Conservation (phyloP, 2,113 vertebrate species). For the Catharus fuscescens region DNA sequence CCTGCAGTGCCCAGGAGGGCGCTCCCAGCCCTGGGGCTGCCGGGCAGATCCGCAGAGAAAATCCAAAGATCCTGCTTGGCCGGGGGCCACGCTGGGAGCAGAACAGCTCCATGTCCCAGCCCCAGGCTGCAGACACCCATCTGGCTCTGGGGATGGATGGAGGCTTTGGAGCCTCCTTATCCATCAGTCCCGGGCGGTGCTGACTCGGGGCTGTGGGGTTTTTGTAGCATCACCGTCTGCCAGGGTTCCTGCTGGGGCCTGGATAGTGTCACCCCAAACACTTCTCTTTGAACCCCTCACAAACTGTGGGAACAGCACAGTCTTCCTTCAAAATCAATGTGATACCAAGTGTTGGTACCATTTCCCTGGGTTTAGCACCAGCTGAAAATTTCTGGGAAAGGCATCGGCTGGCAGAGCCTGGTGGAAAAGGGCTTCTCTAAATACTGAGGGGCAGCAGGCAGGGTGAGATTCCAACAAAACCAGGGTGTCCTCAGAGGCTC, state of each 20-base stretch:
- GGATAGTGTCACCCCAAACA: background rate
- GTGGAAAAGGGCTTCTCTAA: background rate
- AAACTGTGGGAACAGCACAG: too few relatives aligned
- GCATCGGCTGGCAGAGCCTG: background rate
- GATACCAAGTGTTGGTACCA: background rate
- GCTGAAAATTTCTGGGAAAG: background rate
- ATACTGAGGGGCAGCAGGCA: background rate
- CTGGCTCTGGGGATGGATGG: background rate
- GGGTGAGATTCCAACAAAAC: background rate
- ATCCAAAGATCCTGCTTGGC: background rate
- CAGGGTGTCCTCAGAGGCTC: background rate
- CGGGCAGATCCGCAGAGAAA: background rate
- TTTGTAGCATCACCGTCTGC: background rate
- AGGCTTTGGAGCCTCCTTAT: background rate
- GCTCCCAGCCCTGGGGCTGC: background rate
- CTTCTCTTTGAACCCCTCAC: background rate
- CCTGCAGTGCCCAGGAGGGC: rapidly evolving
- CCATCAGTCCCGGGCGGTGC: rapidly evolving
- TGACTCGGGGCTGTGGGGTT: rapidly evolving
- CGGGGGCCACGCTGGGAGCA: rapidly evolving
- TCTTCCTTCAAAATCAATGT: background rate
- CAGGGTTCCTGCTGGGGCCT: background rate
- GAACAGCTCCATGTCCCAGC: background rate
- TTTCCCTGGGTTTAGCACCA: background rate
- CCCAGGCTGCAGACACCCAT: background rate